Evolutionary conservation across 2,113 vertebrate species (phyloP).

Genomic region (Pleuronectes platessa): DNA sequence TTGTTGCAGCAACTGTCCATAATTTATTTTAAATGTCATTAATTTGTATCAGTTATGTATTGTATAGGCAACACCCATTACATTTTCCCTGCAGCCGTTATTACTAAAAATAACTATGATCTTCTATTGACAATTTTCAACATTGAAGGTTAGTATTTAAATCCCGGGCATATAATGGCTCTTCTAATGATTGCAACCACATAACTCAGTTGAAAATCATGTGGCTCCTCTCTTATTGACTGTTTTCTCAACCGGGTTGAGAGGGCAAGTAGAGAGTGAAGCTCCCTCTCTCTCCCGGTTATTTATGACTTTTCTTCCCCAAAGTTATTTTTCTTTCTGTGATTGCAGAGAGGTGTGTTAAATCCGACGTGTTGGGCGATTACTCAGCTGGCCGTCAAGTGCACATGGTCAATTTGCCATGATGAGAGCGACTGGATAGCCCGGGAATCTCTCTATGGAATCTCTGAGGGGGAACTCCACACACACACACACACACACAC

Average conservation of each 20-base stretch:
- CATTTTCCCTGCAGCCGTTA: slow-evolving; percentile 39
- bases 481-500: slow-evolving; percentile 45
- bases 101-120: slow-evolving; percentile 48
- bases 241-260: slow-evolving; percentile 74
- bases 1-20: background rate
- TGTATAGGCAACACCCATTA: background rate
- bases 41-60: background rate
- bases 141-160: slow-evolving; percentile 55
- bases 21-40: background rate
- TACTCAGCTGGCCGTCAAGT: slow-evolving; percentile 80
- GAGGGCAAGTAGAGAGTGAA: slow-evolving; percentile 77
- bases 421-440: slow-evolving; percentile 76
- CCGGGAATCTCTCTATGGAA: slow-evolving; percentile 73
- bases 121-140: slow-evolving; percentile 55
- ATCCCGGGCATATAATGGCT: slow-evolving; percentile 57
- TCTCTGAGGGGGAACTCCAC: slow-evolving; percentile 58
- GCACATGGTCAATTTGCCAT: slow-evolving; percentile 81
- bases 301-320: slow-evolving; percentile 80
- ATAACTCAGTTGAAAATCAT: slow-evolving; percentile 65
- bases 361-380: slow-evolving; percentile 77
- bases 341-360: slow-evolving; percentile 79
- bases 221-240: slow-evolving; percentile 74
- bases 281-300: slow-evolving; percentile 69
- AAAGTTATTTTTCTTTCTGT: slow-evolving; percentile 82
- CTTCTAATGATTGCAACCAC: slow-evolving; percentile 68